These are phyloP conservation scores for Drosophila kurseongensis DNA, from an alignment of 1,140 invertebrate genomes.

Conservation along the genomic window DNA sequence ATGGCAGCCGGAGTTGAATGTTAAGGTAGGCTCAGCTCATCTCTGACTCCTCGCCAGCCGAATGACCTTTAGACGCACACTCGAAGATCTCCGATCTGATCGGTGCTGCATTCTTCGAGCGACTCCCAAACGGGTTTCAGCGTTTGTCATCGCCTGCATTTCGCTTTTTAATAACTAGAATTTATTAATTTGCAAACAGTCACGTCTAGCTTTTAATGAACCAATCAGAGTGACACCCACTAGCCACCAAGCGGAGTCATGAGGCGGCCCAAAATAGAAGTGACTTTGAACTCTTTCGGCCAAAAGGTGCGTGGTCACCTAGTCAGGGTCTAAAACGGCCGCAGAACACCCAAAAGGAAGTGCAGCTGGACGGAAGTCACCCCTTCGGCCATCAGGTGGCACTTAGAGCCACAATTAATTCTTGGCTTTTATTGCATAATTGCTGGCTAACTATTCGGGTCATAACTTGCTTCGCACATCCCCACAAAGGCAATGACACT, in stretches of 20 bases:
- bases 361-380: slow-evolving; percentile 39
- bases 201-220: slow-evolving; percentile 49
- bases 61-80: slow-evolving; percentile 82
- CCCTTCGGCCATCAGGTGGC: slow-evolving; percentile 16
- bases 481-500: slow-evolving; percentile 71
- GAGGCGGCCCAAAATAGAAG: slow-evolving; percentile 30
- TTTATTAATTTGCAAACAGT: slow-evolving; percentile 50
- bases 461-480: slow-evolving; percentile 69
- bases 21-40: slow-evolving; percentile 72
- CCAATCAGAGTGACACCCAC: slow-evolving; percentile 45
- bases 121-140: slow-evolving; percentile 53
- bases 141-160: slow-evolving; percentile 55
- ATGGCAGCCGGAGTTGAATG: slow-evolving; percentile 69
- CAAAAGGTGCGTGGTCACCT: slow-evolving; percentile 39
- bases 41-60: slow-evolving; percentile 47
- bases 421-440: slow-evolving; percentile 63
- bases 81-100: slow-evolving; percentile 31
- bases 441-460: slow-evolving; percentile 63
- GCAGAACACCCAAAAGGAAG: slow-evolving; percentile 13
- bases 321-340: slow-evolving; percentile 12
- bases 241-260: slow-evolving; percentile 8
- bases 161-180: slow-evolving; percentile 52
- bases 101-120: slow-evolving; percentile 43
- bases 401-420: slow-evolving; percentile 57
- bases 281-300: slow-evolving; percentile 47